Evolutionary conservation across 2,797 vertebrate genomes (phyloP), one percentile per base, ranked within the genome.

Genomic region (Eleutherodactylus coqui): DNA sequence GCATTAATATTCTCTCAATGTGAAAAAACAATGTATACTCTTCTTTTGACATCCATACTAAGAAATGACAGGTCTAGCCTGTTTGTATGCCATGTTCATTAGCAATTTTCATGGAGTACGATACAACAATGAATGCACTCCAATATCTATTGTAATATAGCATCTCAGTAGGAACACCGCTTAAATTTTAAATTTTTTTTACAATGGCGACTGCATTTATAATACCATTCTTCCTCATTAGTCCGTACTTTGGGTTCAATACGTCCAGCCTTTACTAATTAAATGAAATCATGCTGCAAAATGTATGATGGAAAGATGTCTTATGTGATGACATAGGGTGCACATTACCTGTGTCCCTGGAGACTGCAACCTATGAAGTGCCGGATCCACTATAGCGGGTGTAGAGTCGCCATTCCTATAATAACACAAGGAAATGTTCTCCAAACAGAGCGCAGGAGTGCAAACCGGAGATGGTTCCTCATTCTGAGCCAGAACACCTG

Each of bases 341-440:
- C 51, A 58, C 53, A 21, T 38, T 86, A 86, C 85, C 85, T 86
- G 85, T 67, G 27, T 69, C 85, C 21, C 55, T 29, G 58, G n/a
- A 86, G 72, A 49, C 64, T 43, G 43, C 47, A 43, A 38, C 67
- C 70, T 47, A 36, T 41, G 34, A 51, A 29, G 83, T 64, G 47
- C 53, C 10, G 64, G 53, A 49, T 75, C 77, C 77, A 6, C 64
- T 82, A 75, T 53, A 64, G 17, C 72, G 55, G 45, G 9, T 43
- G 70, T 29, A 64, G 53, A 53, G 8, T 62, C 79, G 24, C 62
- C 51, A 58, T 73, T 72, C 43, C 51, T 41, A 47, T 47, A 70
- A 41, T 38, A 85, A 45, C 49, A 45, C 49, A 69, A 79, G 4
- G 27, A 79, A 58, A 17, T 49, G 41, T 36, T 76, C 53, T 80